phyloP scores from a whole-genome alignment of 2,113 vertebrate species.

The Ceyx margarethae region DNA sequence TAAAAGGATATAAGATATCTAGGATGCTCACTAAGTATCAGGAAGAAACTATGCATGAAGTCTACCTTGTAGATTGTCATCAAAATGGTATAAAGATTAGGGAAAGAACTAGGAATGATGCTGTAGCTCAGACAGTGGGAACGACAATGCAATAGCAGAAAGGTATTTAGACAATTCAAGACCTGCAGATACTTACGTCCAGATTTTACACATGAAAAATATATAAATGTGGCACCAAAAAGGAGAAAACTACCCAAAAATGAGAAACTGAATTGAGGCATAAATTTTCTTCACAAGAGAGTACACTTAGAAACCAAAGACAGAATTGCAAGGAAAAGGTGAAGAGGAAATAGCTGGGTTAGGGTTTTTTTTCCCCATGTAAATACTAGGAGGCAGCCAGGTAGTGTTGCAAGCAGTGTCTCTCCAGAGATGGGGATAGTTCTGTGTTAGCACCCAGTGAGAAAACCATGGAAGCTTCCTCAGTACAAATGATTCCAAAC shows the following conservation, averaged over 20 bases:
- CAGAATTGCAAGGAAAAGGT: not conserved
- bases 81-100: not conserved
- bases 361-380: not conserved
- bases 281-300: not conserved
- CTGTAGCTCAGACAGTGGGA: not conserved
- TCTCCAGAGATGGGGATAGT: not conserved
- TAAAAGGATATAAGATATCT: not conserved
- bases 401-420: not conserved
- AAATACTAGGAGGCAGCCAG: not conserved
- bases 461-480: not conserved
- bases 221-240: not conserved
- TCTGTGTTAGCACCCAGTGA: not conserved
- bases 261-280: not conserved
- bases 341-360: not conserved
- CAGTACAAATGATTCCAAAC: not conserved
- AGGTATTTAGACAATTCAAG: accelerated
- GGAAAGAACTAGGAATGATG: not conserved
- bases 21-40: not conserved
- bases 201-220: not conserved
- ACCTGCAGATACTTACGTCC: not conserved
- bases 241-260: not conserved
- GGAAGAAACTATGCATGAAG: not conserved
- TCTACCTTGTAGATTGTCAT: not conserved
- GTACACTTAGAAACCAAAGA: not conserved
- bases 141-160: not conserved